These are phyloP conservation scores for Heliconius eleuchia DNA, from an alignment of 1,140 invertebrate genomes.

Conservation along the genomic window DNA sequence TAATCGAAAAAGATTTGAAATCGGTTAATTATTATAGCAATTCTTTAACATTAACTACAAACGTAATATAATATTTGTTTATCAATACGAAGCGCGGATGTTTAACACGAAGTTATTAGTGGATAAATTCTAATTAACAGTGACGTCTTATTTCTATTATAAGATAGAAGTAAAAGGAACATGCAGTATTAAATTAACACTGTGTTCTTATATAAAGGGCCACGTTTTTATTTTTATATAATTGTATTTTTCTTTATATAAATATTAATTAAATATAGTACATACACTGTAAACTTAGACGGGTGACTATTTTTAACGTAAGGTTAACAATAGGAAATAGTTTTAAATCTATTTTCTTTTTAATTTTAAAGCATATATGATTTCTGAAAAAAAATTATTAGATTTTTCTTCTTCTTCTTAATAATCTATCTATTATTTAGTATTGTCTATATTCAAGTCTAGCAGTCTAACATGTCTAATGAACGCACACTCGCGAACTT, in stretches of 20 bases:
- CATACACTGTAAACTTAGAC: too few species aligned
- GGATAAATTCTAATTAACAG: slow-evolving; percentile 40
- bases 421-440: too few species aligned
- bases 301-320: too few species aligned
- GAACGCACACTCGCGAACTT: slow-evolving; percentile 50
- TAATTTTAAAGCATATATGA: too few species aligned
- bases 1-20: too few species aligned
- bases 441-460: not conserved
- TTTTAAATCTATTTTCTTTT: too few species aligned
- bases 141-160: slow-evolving; percentile 18
- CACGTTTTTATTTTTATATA: not conserved
- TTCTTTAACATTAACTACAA: not conserved
- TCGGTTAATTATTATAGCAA: not conserved
- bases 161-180: slow-evolving; percentile 37
- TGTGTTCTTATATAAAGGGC: not conserved
- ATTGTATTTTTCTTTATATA: too few species aligned
- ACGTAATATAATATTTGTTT: slow-evolving; percentile 6
- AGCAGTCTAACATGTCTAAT: slow-evolving; percentile 47
- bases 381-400: too few species aligned
- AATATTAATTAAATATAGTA: too few species aligned
- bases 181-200: slow-evolving; percentile 33
- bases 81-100: not conserved
- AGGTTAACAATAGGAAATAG: too few species aligned
- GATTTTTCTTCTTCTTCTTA: too few species aligned
- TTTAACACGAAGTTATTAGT: slow-evolving; percentile 32